These are phyloP conservation scores for Melanostoma scalare DNA, from an alignment of 2,888 invertebrate species.

Conservation along the genomic window DNA sequence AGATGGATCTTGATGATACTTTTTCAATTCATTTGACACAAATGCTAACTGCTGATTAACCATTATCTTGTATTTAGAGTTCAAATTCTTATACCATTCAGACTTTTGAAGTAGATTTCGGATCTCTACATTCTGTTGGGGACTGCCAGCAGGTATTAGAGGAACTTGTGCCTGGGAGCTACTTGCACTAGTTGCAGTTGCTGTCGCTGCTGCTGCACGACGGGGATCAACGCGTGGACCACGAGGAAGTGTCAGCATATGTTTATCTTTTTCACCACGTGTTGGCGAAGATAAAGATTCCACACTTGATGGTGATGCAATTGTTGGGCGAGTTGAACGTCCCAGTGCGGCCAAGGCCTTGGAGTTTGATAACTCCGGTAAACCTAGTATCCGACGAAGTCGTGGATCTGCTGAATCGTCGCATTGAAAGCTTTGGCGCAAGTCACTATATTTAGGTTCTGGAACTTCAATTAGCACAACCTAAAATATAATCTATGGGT, in stretches of 20 bases:
- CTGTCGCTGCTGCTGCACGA: slow-evolving; percentile 74
- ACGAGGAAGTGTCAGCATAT: slow-evolving; percentile 20
- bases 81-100: slow-evolving; percentile 87
- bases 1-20: slow-evolving; percentile 84
- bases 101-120: slow-evolving; percentile 87
- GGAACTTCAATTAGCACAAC: slow-evolving; percentile 85
- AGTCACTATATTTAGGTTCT: slow-evolving; percentile 88
- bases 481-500: slow-evolving; percentile 51
- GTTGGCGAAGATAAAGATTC: slow-evolving; percentile 63
- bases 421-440: slow-evolving; percentile 88
- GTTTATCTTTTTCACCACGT: slow-evolving; percentile 48
- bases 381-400: slow-evolving; percentile 86
- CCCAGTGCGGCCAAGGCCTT: slow-evolving; percentile 51
- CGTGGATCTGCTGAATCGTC: slow-evolving; percentile 89
- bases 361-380: slow-evolving; percentile 82
- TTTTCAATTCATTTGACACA: slow-evolving; percentile 85
- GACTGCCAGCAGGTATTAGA: slow-evolving; percentile 58
- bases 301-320: slow-evolving; percentile 64
- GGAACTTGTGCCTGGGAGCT: slow-evolving; percentile 33
- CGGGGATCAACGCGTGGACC: slow-evolving; percentile 79
- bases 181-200: slow-evolving; percentile 20
- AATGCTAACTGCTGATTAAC: slow-evolving; percentile 87
- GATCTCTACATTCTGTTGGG: slow-evolving; percentile 83
- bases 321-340: slow-evolving; percentile 70
- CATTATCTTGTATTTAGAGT: slow-evolving; percentile 88